Evolutionary conservation across 2,888 invertebrate genomes (phyloP), one percentile per base, ranked within the genome.

Genomic region (Seira musarum): DNA sequence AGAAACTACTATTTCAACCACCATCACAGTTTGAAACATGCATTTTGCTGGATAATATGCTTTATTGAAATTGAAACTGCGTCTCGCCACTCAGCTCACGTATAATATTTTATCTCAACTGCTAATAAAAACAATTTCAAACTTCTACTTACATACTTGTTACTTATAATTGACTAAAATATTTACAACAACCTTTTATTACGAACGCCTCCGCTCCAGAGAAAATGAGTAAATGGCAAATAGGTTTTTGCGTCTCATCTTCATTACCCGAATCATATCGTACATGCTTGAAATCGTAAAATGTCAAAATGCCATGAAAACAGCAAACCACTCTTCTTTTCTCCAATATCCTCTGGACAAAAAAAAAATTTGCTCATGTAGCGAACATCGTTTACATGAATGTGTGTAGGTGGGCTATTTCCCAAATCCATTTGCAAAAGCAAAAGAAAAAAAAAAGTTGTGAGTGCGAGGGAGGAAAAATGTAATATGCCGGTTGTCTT

Each of bases 1-100:
- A 49, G 35, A 72, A 72, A 63, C 72, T 72, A 49, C 46, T 71
- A 78, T 78, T 71, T 61, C 66, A 19, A 71, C 65, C 71, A 71
- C 2, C 8, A 30, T 30, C 2, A 30, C 30, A 30, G 30, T 30
- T 30, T 30, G 30, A 30, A 30, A 30, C 30, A 30, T 30, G 3
- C 30, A 30, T 30, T n/a, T 49, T 49, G 13, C 15, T 49, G 3
- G 6, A 49, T 49, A 49, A n/a, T 49, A 49, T 8, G 13, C 6
- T n/a, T 49, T 49, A 49, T 49, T 49, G 13, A n/a, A n/a, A 49
- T 49, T 49, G 49, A 2, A 40, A 3, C 13, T 49, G 49, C 49
- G 40, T 49, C 2, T 13, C 49, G 3, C 49, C 13, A n/a, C 49
- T 49, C 6, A 8, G 49, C 49, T 3, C 13, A 49, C 2, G 15